phyloP scores from a whole-genome alignment of 64 coral and sea anemone genomes.

The Stichodactyla helianthus region DNA sequence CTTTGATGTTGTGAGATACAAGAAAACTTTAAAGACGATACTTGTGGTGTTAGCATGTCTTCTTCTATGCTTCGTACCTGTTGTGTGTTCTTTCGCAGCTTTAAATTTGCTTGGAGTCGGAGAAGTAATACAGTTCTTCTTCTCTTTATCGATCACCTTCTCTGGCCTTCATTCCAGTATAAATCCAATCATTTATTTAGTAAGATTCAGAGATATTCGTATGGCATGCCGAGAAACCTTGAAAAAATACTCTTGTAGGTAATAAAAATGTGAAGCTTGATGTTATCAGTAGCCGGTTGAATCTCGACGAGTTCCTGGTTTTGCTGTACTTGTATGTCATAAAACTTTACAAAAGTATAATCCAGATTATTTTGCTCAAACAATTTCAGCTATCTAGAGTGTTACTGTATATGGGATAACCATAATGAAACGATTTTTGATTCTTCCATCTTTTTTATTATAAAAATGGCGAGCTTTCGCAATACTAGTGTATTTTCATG shows the following conservation, averaged over 20 bases:
- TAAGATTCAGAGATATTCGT: background rate
- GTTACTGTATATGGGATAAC: too few species aligned
- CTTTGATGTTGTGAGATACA: slow-evolving; percentile 14
- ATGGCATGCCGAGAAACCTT: background rate
- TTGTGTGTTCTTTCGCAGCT: background rate
- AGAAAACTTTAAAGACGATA: slow-evolving; percentile 14
- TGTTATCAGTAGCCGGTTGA: too few species aligned
- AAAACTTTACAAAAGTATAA: too few species aligned
- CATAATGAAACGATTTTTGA: too few species aligned
- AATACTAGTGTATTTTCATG: too few species aligned
- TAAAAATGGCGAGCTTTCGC: too few species aligned
- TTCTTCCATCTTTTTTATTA: too few species aligned
- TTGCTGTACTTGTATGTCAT: too few species aligned
- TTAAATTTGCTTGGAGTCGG: background rate
- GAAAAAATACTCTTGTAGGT: background rate
- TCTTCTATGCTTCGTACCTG: background rate
- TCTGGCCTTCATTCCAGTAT: background rate
- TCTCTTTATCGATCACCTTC: background rate
- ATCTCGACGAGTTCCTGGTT: too few species aligned
- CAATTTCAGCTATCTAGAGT: too few species aligned
- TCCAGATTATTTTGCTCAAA: too few species aligned
- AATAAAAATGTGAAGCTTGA: too few species aligned
- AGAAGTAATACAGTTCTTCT: background rate
- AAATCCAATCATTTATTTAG: background rate
- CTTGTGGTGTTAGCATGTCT: background rate